phyloP scores from a whole-genome alignment of 2,113 vertebrate species.

The Vulpes ferrilata region DNA sequence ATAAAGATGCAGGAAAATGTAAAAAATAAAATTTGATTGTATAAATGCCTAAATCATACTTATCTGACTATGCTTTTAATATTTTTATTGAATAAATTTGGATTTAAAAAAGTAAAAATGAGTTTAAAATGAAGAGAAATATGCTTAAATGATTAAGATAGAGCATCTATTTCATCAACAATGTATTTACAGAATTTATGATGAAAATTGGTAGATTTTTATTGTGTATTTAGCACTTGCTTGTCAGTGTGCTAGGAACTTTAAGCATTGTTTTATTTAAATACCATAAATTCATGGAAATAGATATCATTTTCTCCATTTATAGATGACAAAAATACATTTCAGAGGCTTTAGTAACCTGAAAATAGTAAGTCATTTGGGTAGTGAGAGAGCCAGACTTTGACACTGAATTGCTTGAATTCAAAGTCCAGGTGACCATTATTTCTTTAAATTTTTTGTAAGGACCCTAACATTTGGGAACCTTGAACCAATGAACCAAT shows the following conservation, averaged over 20 bases:
- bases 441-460: not conserved
- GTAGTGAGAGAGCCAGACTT: not conserved
- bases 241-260: not conserved
- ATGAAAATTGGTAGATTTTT: not conserved
- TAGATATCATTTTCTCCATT: not conserved
- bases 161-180: not conserved
- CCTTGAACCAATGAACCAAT: not conserved
- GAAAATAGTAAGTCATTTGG: not conserved
- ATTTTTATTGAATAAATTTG: not conserved
- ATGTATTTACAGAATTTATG: not conserved
- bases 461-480: not conserved
- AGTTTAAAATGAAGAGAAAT: not conserved
- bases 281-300: not conserved
- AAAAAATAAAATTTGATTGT: not conserved
- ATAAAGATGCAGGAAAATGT: not conserved
- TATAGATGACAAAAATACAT: not conserved
- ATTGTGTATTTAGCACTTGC: no score
- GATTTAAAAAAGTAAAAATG: not conserved
- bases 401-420: not conserved
- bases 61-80: not conserved
- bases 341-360: not conserved
- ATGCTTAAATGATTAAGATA: not conserved
- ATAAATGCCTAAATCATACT: not conserved
- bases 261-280: not conserved
- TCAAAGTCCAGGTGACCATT: not conserved